Evolutionary conservation across 1,140 invertebrate genomes (phyloP), one percentile per base, ranked within the genome.

Genomic region (Asbolus verrucosus): DNA sequence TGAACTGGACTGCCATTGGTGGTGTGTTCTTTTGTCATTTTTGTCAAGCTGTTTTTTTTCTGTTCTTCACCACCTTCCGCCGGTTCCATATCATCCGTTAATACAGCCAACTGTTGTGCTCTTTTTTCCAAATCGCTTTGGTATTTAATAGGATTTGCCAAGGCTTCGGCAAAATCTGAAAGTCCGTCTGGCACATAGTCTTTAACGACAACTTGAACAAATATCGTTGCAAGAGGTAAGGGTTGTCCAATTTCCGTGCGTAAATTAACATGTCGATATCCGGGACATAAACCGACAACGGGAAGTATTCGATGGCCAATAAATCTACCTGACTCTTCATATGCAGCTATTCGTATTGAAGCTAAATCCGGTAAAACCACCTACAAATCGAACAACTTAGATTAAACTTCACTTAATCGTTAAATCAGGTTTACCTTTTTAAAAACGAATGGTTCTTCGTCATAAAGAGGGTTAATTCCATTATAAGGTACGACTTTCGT

Each of bases 61-160:
- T 71, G 71, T 19, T 73, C 54, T 2, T 75, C 73, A 5, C 73
- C 65, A 5, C 73, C 65, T 15, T 77, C 75, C 2, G 67, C 33
- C 6, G 72, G 74, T 62, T 89, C 90, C 61, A 89, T 86, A 41
- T 93, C 93, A 74, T 97, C 95, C 0, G 93, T 96, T 67, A 98
- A 86, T 62, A 96, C 92, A 0, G 92, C 89, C 70, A 99, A 84
- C 80, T 98, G 96, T 77, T 96, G 91, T 14, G 91, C 90, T 15
- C 96, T 88, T 81, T 97, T 98, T 77, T 98, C 95, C 67, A 93
- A 81, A 82, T 96, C 93, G 76, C 93, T 96, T 81, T 98, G 94
- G 83, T 97, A 98, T 79, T 98, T 97, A 69, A 98, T 97, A 0
- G 97, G 98, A 85, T 98, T 98, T 6, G 96, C 96, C 65, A 99